Conservation (phyloP, 2,888 invertebrate genomes). For the Nineta flava region DNA sequence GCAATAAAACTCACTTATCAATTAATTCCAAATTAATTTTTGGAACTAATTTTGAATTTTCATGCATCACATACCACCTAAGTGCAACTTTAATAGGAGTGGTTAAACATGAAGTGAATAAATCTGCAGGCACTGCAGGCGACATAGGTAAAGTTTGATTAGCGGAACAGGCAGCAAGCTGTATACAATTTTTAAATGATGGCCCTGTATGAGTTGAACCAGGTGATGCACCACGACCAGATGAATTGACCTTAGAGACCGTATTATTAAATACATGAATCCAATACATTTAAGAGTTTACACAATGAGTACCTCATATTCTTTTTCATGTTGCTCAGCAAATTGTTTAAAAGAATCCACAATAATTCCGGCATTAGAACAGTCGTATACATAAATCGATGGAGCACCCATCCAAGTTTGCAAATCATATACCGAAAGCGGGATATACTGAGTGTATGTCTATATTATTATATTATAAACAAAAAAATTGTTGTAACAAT, state of each 20-base stretch:
- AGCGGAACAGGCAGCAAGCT: slow-evolving; percentile 89
- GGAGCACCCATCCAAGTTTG: slow-evolving; percentile 99
- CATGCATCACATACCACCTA: slow-evolving; percentile 85
- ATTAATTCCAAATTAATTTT: slow-evolving; percentile 70
- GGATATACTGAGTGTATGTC: slow-evolving; percentile 98
- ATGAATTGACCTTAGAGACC: neutral
- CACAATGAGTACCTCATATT: slow-evolving; percentile 39
- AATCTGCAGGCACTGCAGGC: slow-evolving; percentile 90
- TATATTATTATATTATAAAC: slow-evolving; percentile 24
- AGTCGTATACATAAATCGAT: slow-evolving; percentile 98
- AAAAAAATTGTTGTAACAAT: neutral
- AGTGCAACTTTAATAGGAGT: slow-evolving; percentile 95
- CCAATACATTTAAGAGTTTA: no score
- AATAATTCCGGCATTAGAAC: slow-evolving; percentile 95
- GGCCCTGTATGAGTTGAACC: slow-evolving; percentile 18
- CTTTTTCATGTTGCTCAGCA: slow-evolving; percentile 79
- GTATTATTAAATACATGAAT: no score
- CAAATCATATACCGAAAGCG: slow-evolving; percentile 92
- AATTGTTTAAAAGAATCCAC: slow-evolving; percentile 80
- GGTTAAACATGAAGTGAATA: slow-evolving; percentile 96
- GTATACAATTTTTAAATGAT: slow-evolving; percentile 81
- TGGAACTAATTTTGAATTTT: slow-evolving; percentile 65
- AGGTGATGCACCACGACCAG: slow-evolving; percentile 5
- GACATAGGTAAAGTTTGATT: slow-evolving; percentile 92
- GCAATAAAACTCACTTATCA: slow-evolving; percentile 49